Conservation (phyloP, 2,113 vertebrate species). For the Phalacrocorax brasilianus region DNA sequence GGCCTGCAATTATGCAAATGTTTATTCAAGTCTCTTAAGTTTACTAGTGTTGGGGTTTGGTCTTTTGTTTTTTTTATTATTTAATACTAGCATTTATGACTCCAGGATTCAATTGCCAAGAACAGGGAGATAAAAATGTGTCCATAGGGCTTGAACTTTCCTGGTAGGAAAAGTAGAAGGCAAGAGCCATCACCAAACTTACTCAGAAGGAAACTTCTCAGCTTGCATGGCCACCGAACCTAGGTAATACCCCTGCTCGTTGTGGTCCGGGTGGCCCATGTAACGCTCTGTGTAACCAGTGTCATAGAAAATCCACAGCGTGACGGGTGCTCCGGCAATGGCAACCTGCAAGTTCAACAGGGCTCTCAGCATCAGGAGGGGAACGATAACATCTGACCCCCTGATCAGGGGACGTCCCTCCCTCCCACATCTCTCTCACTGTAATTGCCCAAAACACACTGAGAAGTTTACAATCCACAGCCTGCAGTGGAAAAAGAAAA, state of each 20-base stretch:
- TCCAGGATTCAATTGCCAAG: not conserved
- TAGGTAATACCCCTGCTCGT: slow-evolving; percentile 81
- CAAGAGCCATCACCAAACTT: slow-evolving; percentile 44
- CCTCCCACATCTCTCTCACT: not conserved
- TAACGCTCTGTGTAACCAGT: slow-evolving; percentile 84
- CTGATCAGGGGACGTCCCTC: not conserved
- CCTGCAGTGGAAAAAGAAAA: not conserved
- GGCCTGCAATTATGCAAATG: slow-evolving; percentile 9
- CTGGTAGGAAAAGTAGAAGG: not conserved
- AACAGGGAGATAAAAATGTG: not conserved
- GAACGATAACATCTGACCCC: not conserved
- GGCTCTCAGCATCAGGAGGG: not conserved
- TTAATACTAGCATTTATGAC: not conserved
- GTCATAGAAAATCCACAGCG: slow-evolving; percentile 84
- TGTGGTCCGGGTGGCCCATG: slow-evolving; percentile 83
- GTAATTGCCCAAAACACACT: not conserved
- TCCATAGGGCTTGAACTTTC: not conserved
- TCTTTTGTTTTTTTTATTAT: not conserved
- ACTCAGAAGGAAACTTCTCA: slow-evolving; percentile 85
- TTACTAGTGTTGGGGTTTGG: not conserved
- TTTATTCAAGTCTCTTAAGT: not conserved
- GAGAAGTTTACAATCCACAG: not conserved
- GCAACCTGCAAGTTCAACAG: slow-evolving; percentile 74
- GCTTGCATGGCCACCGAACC: slow-evolving; percentile 85
- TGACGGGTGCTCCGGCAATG: slow-evolving; percentile 80